phyloP scores from a whole-genome alignment of 2,797 vertebrate species.

The Natrix natrix region DNA sequence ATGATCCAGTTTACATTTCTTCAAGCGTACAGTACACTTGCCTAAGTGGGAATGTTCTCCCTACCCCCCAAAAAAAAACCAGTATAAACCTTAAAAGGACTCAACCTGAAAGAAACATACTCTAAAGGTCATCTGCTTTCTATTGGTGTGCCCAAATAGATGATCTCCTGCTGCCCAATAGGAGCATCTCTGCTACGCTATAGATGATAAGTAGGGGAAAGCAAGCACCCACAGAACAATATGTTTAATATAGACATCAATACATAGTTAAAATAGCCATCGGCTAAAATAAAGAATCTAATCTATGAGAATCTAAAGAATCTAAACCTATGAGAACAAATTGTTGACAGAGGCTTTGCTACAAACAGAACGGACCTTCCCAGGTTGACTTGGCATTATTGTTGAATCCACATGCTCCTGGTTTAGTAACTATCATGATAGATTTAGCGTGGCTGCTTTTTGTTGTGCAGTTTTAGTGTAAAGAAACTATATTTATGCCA shows the following conservation, averaged over 20 bases:
- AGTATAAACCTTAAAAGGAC: not conserved
- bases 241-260: not conserved
- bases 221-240: not conserved
- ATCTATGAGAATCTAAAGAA: not conserved
- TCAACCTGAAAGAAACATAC: not conserved
- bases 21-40: not conserved
- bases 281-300: not conserved
- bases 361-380: not conserved
- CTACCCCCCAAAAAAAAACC: not conserved
- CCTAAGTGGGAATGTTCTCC: not conserved
- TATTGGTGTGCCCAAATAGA: not conserved
- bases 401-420: not conserved
- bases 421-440: not conserved
- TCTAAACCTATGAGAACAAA: not conserved
- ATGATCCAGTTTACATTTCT: not conserved
- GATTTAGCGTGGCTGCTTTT: not conserved
- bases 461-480: slow-evolving; percentile 2
- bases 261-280: not conserved
- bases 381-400: not conserved
- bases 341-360: not conserved
- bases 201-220: not conserved
- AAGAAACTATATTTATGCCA: not conserved
- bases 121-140: not conserved
- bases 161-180: not conserved
- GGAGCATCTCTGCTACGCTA: not conserved